Evolutionary conservation across 1,140 invertebrate genomes (phyloP), one percentile per base, ranked within the genome.

Genomic region (Pteromalus puparum): DNA sequence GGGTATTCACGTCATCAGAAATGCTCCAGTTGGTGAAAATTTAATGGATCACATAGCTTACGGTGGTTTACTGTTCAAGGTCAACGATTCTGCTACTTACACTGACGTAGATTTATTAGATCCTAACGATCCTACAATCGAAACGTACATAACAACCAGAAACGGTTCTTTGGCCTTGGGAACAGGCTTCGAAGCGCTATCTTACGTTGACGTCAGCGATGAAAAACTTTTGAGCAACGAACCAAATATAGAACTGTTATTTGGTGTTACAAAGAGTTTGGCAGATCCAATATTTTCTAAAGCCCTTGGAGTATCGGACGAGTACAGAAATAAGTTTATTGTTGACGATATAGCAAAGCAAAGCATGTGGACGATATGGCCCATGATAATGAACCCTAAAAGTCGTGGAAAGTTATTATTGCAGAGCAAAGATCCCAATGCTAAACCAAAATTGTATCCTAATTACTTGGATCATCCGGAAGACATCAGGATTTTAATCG

Each of bases 21-120:
- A 98, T 93, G 93, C 30, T 34, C 30, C 30, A 34, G 30, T 34
- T 34, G 30, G 30, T 34, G 30, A 34, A 34, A 34, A 34, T 89
- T 90, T 97, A 4, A 96, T 97, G 94, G 97, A 97, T 90, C 97
- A 97, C 86, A 94, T 96, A 21, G 95, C 95, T 0, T 93, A 95
- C 6, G 96, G 95, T 1, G 95, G 95, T 1, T 80, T 97, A 1
- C 94, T 95, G 6, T 97, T 96, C 87, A 90, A 94, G 1, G 94
- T 96, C 0, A 93, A 95, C 88, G 89, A 94, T 74, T 91, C 93
- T 90, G 38, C 90, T 68, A 13, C 91, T 7, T 65, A 68, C 15
- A 86, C 89, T 0, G 4, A 28, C 0, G 77, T 6, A 18, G 7
- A 88, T 10, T 1, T 89, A 0, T 5, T 76, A 0, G 85, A 88